Conservation (phyloP, 1,140 invertebrate species). For the Calliopsis andreniformis region DNA sequence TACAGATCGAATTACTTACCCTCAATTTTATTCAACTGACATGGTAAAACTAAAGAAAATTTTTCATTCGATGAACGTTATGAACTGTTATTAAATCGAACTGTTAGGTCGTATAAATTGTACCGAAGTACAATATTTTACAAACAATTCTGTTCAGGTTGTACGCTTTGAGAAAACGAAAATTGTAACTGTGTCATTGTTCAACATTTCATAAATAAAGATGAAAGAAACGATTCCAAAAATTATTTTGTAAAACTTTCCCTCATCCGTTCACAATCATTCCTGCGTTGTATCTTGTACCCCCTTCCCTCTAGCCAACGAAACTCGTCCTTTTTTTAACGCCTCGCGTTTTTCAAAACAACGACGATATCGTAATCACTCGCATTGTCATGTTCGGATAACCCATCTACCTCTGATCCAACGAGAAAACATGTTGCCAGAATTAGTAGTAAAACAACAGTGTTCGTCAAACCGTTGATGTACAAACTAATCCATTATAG, state of each 20-base stretch:
- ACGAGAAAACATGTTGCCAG: too few species aligned
- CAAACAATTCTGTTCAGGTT: neutral
- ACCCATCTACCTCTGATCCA: too few species aligned
- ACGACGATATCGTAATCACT: too few species aligned
- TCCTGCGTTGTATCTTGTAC: neutral
- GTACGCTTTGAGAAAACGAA: neutral
- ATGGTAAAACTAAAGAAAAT: neutral
- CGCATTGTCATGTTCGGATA: too few species aligned
- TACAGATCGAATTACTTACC: neutral
- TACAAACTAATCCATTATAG: neutral
- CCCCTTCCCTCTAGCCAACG: too few species aligned
- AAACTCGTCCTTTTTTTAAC: too few species aligned
- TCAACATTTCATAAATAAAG: slow-evolving; percentile 32
- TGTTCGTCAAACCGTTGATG: neutral
- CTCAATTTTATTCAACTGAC: neutral
- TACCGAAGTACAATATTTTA: neutral
- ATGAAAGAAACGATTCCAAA: neutral
- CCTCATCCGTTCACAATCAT: neutral
- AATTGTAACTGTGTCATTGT: neutral
- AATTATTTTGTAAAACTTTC: neutral
- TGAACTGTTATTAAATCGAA: too few species aligned
- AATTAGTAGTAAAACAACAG: neutral
- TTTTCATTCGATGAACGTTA: too few species aligned
- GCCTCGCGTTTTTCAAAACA: too few species aligned
- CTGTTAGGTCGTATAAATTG: too few species aligned